phyloP scores from a whole-genome alignment of 1,140 invertebrate genomes.

The Lepidurus apus region DNA sequence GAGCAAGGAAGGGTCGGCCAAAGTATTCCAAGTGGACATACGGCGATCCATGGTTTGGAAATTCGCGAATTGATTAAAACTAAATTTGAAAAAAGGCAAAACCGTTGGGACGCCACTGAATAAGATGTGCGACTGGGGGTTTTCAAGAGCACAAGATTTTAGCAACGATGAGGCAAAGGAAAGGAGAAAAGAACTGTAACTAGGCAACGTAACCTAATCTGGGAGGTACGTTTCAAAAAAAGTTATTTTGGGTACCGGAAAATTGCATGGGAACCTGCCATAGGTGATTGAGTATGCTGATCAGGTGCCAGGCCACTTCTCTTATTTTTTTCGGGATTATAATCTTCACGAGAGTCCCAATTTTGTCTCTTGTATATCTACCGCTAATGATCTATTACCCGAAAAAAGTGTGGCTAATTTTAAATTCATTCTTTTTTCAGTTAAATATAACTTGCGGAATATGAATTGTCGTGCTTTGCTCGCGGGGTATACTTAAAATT shows the following conservation, averaged over 20 bases:
- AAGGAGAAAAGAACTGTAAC: neutral
- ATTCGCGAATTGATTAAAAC: neutral
- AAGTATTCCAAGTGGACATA: conserved; percentile 49
- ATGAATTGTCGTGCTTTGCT: too few relatives aligned
- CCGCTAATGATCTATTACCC: too few relatives aligned
- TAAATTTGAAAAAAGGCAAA: neutral
- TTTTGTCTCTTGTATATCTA: too few relatives aligned
- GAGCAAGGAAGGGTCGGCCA: conserved; percentile 39
- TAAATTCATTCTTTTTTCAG: too few relatives aligned
- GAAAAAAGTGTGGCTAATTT: too few relatives aligned
- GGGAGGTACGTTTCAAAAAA: conserved; percentile 8
- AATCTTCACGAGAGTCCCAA: too few relatives aligned
- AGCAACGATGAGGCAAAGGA: neutral
- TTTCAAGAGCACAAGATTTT: neutral
- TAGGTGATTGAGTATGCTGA: neutral
- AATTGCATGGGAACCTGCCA: neutral
- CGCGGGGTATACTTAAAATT: too few relatives aligned
- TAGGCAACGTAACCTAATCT: conserved; percentile 5
- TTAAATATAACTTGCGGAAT: too few relatives aligned
- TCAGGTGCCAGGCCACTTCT: neutral
- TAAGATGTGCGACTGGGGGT: neutral
- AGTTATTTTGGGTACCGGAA: neutral
- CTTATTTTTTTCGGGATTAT: neutral
- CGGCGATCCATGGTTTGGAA: conserved; percentile 45
- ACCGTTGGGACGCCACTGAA: neutral